Percentiles rank a stretch among this genome's conserved stretches.
These are phyloP conservation scores for Siniperca scherzeri DNA, from an alignment of 2,797 vertebrate genomes.

Conservation along the genomic window DNA sequence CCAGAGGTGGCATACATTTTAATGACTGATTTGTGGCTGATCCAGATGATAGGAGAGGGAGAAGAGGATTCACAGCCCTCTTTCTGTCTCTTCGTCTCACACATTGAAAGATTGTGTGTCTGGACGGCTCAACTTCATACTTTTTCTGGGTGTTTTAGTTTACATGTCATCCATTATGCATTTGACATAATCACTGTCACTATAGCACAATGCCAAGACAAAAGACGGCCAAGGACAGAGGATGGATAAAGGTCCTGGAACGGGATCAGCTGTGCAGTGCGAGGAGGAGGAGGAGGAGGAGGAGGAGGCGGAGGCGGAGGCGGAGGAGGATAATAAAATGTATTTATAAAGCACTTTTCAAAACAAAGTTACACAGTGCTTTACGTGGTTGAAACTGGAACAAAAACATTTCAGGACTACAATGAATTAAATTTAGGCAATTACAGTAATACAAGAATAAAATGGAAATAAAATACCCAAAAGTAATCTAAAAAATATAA, in stretches of 20 bases:
- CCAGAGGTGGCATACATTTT: conserved; percentile 64
- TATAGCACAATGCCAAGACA: conserved; percentile 26
- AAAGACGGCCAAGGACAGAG: conserved; percentile 30
- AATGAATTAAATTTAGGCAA: too few relatives aligned
- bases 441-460: neutral
- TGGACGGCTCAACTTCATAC: conserved; percentile 18
- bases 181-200: conserved; percentile 41
- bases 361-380: too few relatives aligned
- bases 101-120: conserved; percentile 27
- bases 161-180: conserved; percentile 54
- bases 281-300: too few relatives aligned
- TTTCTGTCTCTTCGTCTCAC: conserved; percentile 20
- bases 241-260: conserved; percentile 24
- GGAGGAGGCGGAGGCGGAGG: too few relatives aligned
- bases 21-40: conserved; percentile 62
- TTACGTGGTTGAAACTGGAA: too few relatives aligned
- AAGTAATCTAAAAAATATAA: neutral
- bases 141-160: conserved; percentile 37
- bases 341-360: too few relatives aligned
- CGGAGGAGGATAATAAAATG: too few relatives aligned
- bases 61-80: conserved; percentile 28
- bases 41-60: conserved; percentile 37
- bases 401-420: too few relatives aligned
- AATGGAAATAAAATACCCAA: neutral
- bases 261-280: neutral